Conservation (phyloP, 1,140 invertebrate species). For the Dreissena polymorpha region DNA sequence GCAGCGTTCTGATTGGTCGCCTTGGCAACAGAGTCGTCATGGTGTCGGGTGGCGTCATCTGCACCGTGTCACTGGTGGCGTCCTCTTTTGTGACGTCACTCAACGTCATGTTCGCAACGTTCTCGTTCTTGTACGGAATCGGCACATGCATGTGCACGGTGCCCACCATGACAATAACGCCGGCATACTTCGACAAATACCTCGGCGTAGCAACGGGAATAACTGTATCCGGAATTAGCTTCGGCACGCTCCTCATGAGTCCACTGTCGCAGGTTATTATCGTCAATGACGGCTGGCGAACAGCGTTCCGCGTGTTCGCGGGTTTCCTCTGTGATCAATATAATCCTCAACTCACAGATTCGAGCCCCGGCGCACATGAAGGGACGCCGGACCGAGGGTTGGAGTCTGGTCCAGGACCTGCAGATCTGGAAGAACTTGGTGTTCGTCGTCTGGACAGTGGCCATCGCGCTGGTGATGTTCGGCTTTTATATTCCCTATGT, state of each 20-base stretch:
- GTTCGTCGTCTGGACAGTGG: constrained; percentile 68
- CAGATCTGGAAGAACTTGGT: constrained; percentile 71
- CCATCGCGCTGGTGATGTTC: constrained; percentile 69
- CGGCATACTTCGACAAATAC: constrained; percentile 72
- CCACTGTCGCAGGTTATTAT: constrained; percentile 68
- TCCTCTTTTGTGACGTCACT: constrained; percentile 68
- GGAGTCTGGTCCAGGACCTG: constrained; percentile 64
- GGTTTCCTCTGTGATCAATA: constrained; percentile 51
- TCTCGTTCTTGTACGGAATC: constrained; percentile 69
- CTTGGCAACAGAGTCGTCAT: constrained; percentile 65
- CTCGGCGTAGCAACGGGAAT: constrained; percentile 67
- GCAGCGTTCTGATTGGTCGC: constrained; percentile 61
- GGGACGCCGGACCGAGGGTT: constrained; percentile 40
- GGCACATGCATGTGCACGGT: constrained; percentile 67
- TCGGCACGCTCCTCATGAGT: constrained; percentile 70
- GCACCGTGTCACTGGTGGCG: constrained; percentile 59
- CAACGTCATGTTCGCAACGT: constrained; percentile 62
- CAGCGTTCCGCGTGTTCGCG: constrained; percentile 62
- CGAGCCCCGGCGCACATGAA: constrained; percentile 32
- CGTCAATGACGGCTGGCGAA: constrained; percentile 67
- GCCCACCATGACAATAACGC: constrained; percentile 67
- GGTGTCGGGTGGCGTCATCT: constrained; percentile 65
- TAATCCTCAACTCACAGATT: constrained; percentile 51
- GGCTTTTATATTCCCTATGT: constrained; percentile 74
- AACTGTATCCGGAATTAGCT: constrained; percentile 70